phyloP scores from a whole-genome alignment of 2,797 vertebrate species.

The Helostoma temminkii region DNA sequence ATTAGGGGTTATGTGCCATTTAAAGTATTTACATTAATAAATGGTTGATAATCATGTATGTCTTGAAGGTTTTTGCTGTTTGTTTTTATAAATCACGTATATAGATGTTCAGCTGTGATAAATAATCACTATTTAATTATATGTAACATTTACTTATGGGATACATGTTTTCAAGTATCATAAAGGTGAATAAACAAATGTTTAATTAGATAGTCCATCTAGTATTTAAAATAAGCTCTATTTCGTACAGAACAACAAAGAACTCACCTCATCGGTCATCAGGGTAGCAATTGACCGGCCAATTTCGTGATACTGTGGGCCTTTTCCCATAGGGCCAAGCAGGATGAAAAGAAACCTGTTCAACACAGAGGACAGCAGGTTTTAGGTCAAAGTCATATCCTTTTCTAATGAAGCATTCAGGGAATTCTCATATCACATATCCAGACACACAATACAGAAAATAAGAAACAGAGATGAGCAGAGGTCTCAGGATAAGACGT shows the following conservation, averaged over 20 bases:
- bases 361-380: slow-evolving; percentile 33
- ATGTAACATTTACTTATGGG: too few relatives aligned
- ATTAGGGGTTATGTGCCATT: too few relatives aligned
- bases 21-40: too few relatives aligned
- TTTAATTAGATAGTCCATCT: too few relatives aligned
- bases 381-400: slow-evolving; percentile 19
- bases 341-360: slow-evolving; percentile 97
- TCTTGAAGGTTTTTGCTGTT: too few relatives aligned
- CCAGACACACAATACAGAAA: slow-evolving; percentile 6
- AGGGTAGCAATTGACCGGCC: slow-evolving; percentile 97
- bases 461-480: not conserved
- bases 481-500: not conserved
- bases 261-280: slow-evolving; percentile 97
- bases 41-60: too few relatives aligned
- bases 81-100: too few relatives aligned
- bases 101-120: too few relatives aligned
- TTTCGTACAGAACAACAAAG: not conserved
- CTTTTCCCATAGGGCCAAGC: slow-evolving; percentile 95
- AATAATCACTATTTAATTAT: too few relatives aligned
- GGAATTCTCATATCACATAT: slow-evolving; percentile 3
- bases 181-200: too few relatives aligned
- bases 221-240: not conserved
- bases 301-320: slow-evolving; percentile 97
- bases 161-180: too few relatives aligned
- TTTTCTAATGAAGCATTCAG: slow-evolving; percentile 31